Evolutionary conservation across 1,140 invertebrate genomes (phyloP).

Genomic region (Diachasma alloeum): DNA sequence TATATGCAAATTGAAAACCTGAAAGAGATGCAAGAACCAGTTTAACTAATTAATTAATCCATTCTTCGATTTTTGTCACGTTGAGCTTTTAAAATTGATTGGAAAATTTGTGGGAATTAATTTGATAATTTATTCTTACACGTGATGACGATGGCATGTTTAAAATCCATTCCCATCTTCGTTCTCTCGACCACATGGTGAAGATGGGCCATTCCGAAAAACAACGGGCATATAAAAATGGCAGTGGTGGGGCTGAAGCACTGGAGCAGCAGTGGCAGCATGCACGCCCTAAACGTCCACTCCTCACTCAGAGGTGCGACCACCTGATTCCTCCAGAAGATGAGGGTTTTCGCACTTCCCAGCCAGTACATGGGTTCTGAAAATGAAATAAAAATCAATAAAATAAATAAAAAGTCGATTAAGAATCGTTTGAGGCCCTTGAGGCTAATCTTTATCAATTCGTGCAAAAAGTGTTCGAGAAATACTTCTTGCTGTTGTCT

Average conservation of each 20-base stretch:
- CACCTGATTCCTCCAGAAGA: conserved; percentile 89
- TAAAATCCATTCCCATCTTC: conserved; percentile 73
- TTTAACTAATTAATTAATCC: too few relatives aligned
- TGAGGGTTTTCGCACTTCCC: conserved; percentile 74
- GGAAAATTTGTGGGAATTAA: too few relatives aligned
- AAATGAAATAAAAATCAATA: conserved; percentile 33
- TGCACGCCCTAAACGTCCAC: conserved; percentile 93
- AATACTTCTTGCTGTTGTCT: too few relatives aligned
- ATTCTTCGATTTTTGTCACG: too few relatives aligned
- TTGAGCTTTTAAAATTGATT: too few relatives aligned
- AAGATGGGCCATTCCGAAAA: conserved; percentile 94
- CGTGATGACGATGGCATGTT: conserved; percentile 72
- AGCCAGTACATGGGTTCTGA: conserved; percentile 81
- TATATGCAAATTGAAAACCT: conserved; percentile 91
- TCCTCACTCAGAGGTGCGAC: conserved; percentile 95
- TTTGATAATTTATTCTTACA: conserved; percentile 65
- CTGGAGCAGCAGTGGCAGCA: conserved; percentile 89
- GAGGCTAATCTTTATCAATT: too few relatives aligned
- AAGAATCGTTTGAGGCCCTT: too few relatives aligned
- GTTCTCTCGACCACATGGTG: conserved; percentile 89
- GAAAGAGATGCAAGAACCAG: neutral
- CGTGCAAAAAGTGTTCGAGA: too few relatives aligned
- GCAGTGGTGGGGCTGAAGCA: conserved; percentile 79
- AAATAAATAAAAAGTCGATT: too few relatives aligned
- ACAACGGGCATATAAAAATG: conserved; percentile 86